Conservation (phyloP, 2,888 invertebrate genomes). For the Lycia hirtaria region DNA sequence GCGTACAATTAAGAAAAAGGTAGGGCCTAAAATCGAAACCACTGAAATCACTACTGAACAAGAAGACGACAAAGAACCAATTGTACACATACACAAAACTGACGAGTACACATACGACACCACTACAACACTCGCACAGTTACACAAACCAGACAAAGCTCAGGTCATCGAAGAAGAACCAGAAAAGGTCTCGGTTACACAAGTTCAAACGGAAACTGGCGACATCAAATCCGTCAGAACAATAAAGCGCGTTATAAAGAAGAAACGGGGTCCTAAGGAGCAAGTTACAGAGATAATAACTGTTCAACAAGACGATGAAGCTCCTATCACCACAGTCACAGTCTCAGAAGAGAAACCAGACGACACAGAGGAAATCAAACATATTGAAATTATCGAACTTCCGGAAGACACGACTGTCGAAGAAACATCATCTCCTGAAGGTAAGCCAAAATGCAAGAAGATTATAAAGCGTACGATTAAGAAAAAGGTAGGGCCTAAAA, state of each 20-base stretch:
- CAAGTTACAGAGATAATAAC: conserved; percentile 73
- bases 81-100: conserved; percentile 64
- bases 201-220: conserved; percentile 52
- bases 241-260: conserved; percentile 55
- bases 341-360: conserved; percentile 44
- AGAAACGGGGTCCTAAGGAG: conserved; percentile 47
- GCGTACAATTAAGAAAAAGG: conserved; percentile 52
- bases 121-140: conserved; percentile 36
- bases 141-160: conserved; percentile 29
- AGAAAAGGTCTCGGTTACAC: conserved; percentile 39
- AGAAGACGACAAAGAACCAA: conserved; percentile 49
- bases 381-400: conserved; percentile 53
- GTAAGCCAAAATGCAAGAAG: conserved; percentile 49
- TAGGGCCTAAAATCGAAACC: conserved; percentile 52
- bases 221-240: conserved; percentile 42
- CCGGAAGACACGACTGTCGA: conserved; percentile 59
- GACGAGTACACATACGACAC: conserved; percentile 46
- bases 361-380: too few species aligned
- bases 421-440: conserved; percentile 53
- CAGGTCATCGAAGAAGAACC: conserved; percentile 41
- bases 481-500: neutral
- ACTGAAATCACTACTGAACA: conserved; percentile 42
- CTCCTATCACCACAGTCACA: conserved; percentile 54
- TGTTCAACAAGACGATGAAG: conserved; percentile 67
- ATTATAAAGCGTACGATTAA: neutral